These are phyloP conservation scores for Barbus barbus DNA, from an alignment of 2,113 vertebrate genomes.

Conservation along the genomic window DNA sequence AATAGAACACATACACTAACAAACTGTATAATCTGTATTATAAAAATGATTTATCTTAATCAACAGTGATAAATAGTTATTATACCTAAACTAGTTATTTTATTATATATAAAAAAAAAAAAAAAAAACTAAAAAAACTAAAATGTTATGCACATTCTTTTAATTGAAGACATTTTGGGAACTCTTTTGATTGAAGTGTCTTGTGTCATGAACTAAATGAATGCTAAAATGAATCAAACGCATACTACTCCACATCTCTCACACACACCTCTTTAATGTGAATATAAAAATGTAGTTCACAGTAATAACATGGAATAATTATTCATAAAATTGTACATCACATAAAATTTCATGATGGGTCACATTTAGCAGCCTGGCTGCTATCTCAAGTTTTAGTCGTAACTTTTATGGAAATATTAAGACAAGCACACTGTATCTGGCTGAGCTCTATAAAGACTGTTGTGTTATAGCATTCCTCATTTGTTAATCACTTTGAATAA, in stretches of 20 bases:
- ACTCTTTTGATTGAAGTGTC: not conserved
- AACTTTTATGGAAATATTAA: not conserved
- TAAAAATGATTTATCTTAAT: too few species aligned
- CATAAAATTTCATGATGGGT: not conserved
- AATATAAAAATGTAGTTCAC: not conserved
- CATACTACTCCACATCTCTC: too few species aligned
- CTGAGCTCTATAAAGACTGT: not conserved
- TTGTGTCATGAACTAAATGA: not conserved
- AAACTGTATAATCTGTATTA: too few species aligned
- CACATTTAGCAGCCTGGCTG: not conserved
- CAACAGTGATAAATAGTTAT: too few species aligned
- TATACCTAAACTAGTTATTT: not conserved
- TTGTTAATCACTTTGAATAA: not conserved
- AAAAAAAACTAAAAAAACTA: too few species aligned
- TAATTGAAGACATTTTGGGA: too few species aligned
- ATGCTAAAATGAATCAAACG: not conserved
- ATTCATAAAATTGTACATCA: slow-evolving; percentile 7
- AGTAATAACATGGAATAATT: not conserved
- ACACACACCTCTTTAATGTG: not conserved
- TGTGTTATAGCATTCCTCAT: slow-evolving; percentile 1
- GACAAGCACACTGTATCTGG: not conserved
- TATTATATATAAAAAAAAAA: too few species aligned
- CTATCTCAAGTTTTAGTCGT: not conserved
- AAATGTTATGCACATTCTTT: too few species aligned
- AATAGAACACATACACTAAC: too few species aligned